Evolutionary conservation across 92 coral and sea anemone species (phyloP).

Genomic region (Phenganax stokvisi): DNA sequence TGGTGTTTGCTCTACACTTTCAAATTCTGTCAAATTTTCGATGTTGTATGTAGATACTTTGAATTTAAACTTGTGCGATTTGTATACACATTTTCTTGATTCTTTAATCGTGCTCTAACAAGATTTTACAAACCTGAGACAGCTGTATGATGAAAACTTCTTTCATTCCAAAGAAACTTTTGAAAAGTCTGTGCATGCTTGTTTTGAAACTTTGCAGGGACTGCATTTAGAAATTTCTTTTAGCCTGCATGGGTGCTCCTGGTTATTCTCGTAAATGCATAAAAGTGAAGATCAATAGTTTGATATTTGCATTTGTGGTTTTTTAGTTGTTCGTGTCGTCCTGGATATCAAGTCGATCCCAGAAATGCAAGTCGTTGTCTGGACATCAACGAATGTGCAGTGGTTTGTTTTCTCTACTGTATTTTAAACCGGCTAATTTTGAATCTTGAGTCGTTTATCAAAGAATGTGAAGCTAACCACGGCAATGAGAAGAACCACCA

Average conservation of each 20-base stretch:
- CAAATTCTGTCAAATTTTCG: not conserved
- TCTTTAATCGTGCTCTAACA: too few relatives aligned
- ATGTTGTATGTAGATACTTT: not conserved
- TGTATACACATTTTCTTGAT: too few relatives aligned
- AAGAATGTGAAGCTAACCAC: not conserved
- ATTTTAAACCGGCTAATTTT: too few relatives aligned
- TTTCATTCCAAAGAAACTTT: too few relatives aligned
- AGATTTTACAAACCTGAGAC: too few relatives aligned
- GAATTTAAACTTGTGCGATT: too few relatives aligned
- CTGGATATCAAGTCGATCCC: constrained; percentile 71
- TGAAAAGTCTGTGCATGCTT: too few relatives aligned
- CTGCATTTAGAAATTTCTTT: too few relatives aligned
- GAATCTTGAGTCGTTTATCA: not conserved
- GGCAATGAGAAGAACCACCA: not conserved
- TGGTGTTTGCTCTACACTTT: constrained; percentile 19
- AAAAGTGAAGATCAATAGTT: not conserved
- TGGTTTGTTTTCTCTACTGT: constrained; percentile 40
- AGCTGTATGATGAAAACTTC: too few relatives aligned
- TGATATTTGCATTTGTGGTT: not conserved
- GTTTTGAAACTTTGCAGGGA: too few relatives aligned
- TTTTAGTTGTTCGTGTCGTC: constrained; percentile 72
- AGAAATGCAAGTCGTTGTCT: constrained; percentile 64
- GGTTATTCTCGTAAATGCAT: too few relatives aligned
- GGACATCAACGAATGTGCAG: constrained; percentile 79
- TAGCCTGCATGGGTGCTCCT: too few relatives aligned